These are phyloP conservation scores for Plotosus lineatus DNA, from an alignment of 2,113 vertebrate species.

Conservation along the genomic window DNA sequence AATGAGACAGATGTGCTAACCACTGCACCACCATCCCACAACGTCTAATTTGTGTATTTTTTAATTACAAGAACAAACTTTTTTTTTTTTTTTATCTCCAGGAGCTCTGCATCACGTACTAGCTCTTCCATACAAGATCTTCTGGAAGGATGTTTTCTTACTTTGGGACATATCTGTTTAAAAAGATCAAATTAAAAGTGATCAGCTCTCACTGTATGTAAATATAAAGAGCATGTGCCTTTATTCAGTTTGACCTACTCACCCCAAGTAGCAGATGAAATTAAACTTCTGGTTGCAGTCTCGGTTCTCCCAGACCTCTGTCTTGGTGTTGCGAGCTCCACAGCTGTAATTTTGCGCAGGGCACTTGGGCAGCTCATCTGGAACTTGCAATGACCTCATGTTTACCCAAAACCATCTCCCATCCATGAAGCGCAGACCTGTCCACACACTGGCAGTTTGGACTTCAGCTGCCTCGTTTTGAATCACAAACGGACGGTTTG, in stretches of 20 bases:
- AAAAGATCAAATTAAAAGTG: background rate
- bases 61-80: background rate
- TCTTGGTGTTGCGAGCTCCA: constrained; percentile 45
- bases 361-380: constrained; percentile 25
- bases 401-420: constrained; percentile 45
- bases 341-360: constrained; percentile 41
- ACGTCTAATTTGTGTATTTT: background rate
- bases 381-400: accelerated
- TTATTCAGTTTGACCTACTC: no score
- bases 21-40: background rate
- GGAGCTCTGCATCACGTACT: background rate
- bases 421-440: constrained; percentile 38
- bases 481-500: background rate
- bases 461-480: background rate
- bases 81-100: background rate
- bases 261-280: constrained; percentile 54
- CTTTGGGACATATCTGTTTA: background rate
- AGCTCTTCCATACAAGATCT: background rate
- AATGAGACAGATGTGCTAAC: no score
- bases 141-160: background rate
- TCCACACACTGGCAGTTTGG: constrained; percentile 34
- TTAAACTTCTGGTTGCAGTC: constrained; percentile 57
- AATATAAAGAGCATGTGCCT: no score
- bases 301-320: constrained; percentile 23
- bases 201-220: background rate